A percentile compares a stretch with the other conserved stretches of the same genome.
Evolutionary conservation across 2,113 vertebrate species (phyloP).

Genomic region (Mystacornis crossleyi): DNA sequence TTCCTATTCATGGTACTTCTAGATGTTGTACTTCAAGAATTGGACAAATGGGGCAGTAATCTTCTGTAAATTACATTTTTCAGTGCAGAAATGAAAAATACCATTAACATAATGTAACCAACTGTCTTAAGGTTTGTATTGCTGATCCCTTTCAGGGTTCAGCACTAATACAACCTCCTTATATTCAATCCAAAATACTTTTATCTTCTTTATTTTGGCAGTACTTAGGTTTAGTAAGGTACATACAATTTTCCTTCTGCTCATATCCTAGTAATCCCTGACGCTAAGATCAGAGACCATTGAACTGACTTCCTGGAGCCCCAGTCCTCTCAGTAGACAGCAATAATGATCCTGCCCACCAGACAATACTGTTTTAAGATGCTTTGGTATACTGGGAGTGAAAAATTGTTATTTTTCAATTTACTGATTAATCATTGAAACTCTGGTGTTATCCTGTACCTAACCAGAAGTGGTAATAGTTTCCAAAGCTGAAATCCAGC

Average conservation of each 20-base stretch:
- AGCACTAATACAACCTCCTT: neutral
- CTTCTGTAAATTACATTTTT: neutral
- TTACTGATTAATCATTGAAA: neutral
- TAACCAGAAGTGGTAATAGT: neutral
- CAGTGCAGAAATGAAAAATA: neutral
- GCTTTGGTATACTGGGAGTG: neutral
- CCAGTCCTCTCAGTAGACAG: neutral
- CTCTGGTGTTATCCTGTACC: neutral
- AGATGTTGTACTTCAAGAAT: neutral
- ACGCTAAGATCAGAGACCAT: neutral
- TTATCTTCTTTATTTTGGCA: neutral
- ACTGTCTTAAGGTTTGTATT: neutral
- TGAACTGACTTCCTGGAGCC: neutral
- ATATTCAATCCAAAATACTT: neutral
- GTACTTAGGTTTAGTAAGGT: neutral
- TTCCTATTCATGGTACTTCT: neutral
- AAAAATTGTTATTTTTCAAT: neutral
- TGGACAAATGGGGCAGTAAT: neutral
- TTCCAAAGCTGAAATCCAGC: neutral
- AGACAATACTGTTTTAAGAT: neutral
- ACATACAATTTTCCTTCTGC: neutral
- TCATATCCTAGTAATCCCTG: neutral
- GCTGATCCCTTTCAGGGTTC: neutral
- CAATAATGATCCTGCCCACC: neutral
- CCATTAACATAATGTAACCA: neutral